Evolutionary conservation across 2,113 vertebrate genomes (phyloP).

Genomic region (Brachirus orientalis): DNA sequence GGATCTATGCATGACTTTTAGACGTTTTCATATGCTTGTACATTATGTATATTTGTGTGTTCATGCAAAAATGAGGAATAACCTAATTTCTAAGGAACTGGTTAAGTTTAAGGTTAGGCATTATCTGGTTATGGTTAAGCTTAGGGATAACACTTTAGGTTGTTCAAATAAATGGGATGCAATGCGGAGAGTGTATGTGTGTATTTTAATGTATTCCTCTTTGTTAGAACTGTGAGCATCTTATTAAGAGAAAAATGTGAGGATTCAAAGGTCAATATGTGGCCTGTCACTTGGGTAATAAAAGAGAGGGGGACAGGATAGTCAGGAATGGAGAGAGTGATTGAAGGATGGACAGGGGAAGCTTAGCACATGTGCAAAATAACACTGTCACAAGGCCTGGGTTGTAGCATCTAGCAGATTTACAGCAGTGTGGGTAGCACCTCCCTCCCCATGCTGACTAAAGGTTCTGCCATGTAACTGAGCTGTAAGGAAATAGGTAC

Average conservation of each 20-base stretch:
- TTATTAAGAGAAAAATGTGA: conserved; percentile 22
- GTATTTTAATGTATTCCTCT: conserved; percentile 1
- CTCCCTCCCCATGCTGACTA: conserved; percentile 13
- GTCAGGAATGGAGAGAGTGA: conserved; percentile 11
- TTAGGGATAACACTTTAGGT: too few species aligned
- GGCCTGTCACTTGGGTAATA: conserved; percentile 45
- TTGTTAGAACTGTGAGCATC: conserved; percentile 28
- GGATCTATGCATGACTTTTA: too few species aligned
- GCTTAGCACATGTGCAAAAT: conserved; percentile 19
- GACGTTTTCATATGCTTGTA: too few species aligned
- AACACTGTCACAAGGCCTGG: conserved; percentile 4
- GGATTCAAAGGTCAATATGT: conserved; percentile 50
- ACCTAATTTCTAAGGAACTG: too few species aligned
- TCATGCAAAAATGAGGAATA: too few species aligned
- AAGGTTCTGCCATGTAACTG: conserved; percentile 14
- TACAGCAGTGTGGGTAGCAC: conserved; percentile 16
- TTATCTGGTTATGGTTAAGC: too few species aligned
- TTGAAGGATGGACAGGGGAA: conserved; percentile 8
- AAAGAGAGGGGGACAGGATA: background rate
- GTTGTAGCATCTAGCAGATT: conserved; percentile 13
- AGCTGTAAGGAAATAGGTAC: conserved; percentile 31
- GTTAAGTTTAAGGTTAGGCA: too few species aligned
- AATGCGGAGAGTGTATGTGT: background rate
- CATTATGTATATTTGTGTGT: too few species aligned
- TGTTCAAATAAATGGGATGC: too few species aligned